Evolutionary conservation across 2,888 invertebrate species (phyloP).

Genomic region (Mellilla xanthometata): DNA sequence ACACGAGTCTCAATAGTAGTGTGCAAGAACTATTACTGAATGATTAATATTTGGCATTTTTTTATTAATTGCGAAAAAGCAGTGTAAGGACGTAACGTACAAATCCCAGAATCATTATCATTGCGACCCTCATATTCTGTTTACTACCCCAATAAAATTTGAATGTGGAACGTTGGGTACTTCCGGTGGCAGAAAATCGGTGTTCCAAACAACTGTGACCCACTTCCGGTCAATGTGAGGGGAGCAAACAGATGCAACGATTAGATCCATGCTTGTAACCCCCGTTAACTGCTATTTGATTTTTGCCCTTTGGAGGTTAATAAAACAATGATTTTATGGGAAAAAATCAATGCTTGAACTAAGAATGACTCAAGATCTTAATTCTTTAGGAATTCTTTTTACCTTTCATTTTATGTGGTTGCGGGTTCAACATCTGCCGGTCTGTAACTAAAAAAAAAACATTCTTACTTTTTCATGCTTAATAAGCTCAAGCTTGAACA

Average conservation of each 20-base stretch:
- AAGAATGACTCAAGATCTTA: too few species aligned
- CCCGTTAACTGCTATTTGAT: slow-evolving; percentile 65
- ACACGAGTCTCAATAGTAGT: too few species aligned
- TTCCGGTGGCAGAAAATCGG: slow-evolving; percentile 81
- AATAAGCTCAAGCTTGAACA: too few species aligned
- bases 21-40: too few species aligned
- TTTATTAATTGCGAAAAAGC: slow-evolving; percentile 12
- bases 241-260: slow-evolving; percentile 77
- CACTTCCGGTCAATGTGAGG: slow-evolving; percentile 75
- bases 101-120: slow-evolving; percentile 43
- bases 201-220: slow-evolving; percentile 77
- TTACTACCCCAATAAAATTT: slow-evolving; percentile 77
- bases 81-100: slow-evolving; percentile 23
- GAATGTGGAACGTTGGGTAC: slow-evolving; percentile 76
- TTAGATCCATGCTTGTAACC: slow-evolving; percentile 67
- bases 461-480: too few species aligned
- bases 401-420: too few species aligned
- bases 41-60: too few species aligned
- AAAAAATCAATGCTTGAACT: slow-evolving; percentile 4
- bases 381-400: too few species aligned
- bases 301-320: slow-evolving; percentile 37
- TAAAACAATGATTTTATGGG: slow-evolving; percentile 13
- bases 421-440: too few species aligned
- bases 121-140: slow-evolving; percentile 57
- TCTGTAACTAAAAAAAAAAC: too few species aligned